These are phyloP conservation scores for Agelaius tricolor DNA, from an alignment of 2,113 vertebrate genomes.

Conservation along the genomic window DNA sequence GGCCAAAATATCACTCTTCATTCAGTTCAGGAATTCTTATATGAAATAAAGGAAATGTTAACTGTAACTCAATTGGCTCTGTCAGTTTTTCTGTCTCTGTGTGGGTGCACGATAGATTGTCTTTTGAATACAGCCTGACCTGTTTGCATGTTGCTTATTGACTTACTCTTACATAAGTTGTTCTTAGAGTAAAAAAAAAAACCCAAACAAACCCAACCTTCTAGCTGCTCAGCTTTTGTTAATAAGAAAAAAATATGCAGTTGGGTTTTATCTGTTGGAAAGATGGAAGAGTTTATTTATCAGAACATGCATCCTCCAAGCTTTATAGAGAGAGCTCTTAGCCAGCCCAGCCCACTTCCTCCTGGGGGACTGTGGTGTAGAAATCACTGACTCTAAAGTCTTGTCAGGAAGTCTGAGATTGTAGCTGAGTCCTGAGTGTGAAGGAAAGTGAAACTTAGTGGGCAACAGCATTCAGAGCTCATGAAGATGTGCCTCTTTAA, in stretches of 20 bases:
- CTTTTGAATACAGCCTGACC: constrained; percentile 38
- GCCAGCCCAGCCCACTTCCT: not conserved
- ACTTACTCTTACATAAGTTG: not conserved
- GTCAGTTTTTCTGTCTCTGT: constrained; percentile 72
- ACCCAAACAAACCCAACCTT: not conserved
- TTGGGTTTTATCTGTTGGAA: not conserved
- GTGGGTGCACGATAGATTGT: constrained; percentile 57
- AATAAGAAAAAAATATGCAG: not conserved
- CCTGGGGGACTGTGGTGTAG: not conserved
- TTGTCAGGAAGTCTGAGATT: not conserved
- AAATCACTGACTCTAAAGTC: not conserved
- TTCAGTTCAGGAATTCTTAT: constrained; percentile 66
- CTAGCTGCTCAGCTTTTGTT: not conserved
- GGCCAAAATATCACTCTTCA: constrained; percentile 56
- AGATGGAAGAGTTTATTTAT: not conserved
- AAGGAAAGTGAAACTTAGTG: not conserved
- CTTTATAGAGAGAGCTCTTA: not conserved
- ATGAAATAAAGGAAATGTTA: constrained; percentile 72
- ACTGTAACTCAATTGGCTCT: constrained; percentile 69
- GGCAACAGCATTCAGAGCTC: not conserved
- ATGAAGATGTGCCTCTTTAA: not conserved
- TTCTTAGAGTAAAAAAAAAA: not conserved
- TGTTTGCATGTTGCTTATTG: constrained; percentile 6
- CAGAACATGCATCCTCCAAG: not conserved
- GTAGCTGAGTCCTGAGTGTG: not conserved